Evolutionary conservation across 2,888 invertebrate species (phyloP), one percentile per base, ranked within the genome.

Genomic region (Calliscelio sp.): DNA sequence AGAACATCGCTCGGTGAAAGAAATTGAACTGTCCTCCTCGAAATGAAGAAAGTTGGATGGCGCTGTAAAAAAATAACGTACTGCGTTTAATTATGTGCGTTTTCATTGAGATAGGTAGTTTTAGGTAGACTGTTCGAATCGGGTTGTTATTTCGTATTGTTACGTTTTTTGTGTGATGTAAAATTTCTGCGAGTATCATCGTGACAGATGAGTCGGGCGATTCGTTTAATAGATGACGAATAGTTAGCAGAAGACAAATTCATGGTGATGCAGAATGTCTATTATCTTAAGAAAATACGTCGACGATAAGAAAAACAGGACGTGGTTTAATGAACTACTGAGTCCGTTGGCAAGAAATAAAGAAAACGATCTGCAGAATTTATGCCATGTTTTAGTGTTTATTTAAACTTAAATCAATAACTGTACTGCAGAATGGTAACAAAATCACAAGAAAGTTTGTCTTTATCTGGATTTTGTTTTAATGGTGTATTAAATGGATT

Each of bases 11-110:
- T 78, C 49, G 71, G 68, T 80, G 59, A 75, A 79, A 81, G 63
- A 78, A 80, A 84, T 82, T 81, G 74, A 81, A 68, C 77, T 78
- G 73, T 79, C 68, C 75, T 79, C 68, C 75, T 65, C 61, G 75
- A 65, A 81, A 81, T 75, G 75, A 83, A 78, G 73, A 84, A 66
- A 65, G 63, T 78, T 57, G 80, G 63, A 68, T 73, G 53, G 77
- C 74, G 79, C 38, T 24, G 22, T 59, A 85, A 70, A 78, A 38
- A 81, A 65, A 74, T 49, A 61, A 46, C 71, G 35, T 66, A 65
- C 66, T 66, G 38, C 38, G 68, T 73, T 86, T 85, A 78, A 86
- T 87, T 86, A 71, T 68, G 81, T 59, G 22, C 20, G 16, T 71
- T 71, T 11, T n/a, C 59, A 44, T 55, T 35, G 38, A 8, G 18